Conservation (phyloP, 2,113 vertebrate species). For the Melospiza melodia region DNA sequence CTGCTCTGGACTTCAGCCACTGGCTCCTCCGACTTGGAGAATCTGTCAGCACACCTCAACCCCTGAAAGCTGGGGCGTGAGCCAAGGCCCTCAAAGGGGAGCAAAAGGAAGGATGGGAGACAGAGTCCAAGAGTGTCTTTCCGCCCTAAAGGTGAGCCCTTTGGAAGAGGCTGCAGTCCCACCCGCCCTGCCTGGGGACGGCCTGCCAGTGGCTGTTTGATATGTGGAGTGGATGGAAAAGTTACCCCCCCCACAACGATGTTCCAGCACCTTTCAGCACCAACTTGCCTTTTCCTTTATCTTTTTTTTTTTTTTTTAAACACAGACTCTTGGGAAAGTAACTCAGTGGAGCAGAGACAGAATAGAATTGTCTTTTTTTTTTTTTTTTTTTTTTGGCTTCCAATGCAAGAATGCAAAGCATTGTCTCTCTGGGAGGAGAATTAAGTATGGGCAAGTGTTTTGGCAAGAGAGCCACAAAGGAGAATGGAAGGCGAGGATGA, state of each 20-base stretch:
- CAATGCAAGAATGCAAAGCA: constrained; percentile 44
- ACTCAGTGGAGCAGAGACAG: constrained; percentile 44
- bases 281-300: constrained; percentile 41
- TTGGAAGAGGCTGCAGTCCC: constrained; percentile 17
- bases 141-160: constrained; percentile 49
- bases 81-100: constrained; percentile 48
- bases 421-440: constrained; percentile 41
- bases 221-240: constrained; percentile 47
- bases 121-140: constrained; percentile 26
- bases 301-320: constrained; percentile 7
- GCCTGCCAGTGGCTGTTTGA: constrained; percentile 16
- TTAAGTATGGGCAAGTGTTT: constrained; percentile 56
- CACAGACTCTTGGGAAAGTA: constrained; percentile 33
- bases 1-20: constrained; percentile 44
- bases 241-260: neutral
- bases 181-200: accelerated
- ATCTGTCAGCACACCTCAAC: constrained; percentile 57
- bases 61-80: neutral
- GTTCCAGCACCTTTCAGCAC: constrained; percentile 55
- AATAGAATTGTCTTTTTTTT: neutral
- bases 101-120: constrained; percentile 55
- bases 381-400: constrained; percentile 11
- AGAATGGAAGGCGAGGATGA: constrained; percentile 26
- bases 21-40: neutral
- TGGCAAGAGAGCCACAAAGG: constrained; percentile 42